Evolutionary conservation across 2,888 invertebrate genomes (phyloP), one percentile per base, ranked within the genome.

Genomic region (Icerya purchasi): DNA sequence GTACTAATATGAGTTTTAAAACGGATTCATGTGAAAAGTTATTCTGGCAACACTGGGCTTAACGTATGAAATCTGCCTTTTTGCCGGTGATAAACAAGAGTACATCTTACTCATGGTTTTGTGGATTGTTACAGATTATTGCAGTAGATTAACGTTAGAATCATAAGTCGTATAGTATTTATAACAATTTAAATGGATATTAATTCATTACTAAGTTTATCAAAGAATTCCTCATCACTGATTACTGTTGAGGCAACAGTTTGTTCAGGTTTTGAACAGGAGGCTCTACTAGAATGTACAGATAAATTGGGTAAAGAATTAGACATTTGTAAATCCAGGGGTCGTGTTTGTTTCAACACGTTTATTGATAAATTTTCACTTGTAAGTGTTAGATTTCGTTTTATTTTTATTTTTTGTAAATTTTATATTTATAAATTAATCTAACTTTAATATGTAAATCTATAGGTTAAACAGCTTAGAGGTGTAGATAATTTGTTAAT

Each of bases 311-410:
- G 65, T 10, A 58, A 62, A 22, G 51, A 57, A n/a, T 25, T 61
- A 21, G 24, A 58, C 36, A 54, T 64, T 25, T 49, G 60, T 51
- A 62, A 61, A 54, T 53, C 60, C 53, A 63, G 65, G 55, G 67
- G 67, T 1, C 61, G 67, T 53, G 63, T 67, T 18, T 65, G 63
- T 53, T 65, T 67, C 53, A 65, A 65, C 53, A 64, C 65, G 20
- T 58, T 56, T 2, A 53, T 60, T 51, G 54, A 59, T 50, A 25
- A 62, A 19, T 59, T 50, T 59, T 20, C 54, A 25, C 65, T 61
- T 59, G 54, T 58, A 18, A 62, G 64, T 58, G 62, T 63, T 53
- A 60, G 55, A 8, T 22, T 2, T 19, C 1, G 8, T 56, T 56
- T 49, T 21, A 21, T 49, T 36, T 1, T 18, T 54, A 25, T 36